Evolutionary conservation across 2,113 vertebrate genomes (phyloP), one percentile per base, ranked within the genome.

Genomic region (Eulacestoma nigropectus): DNA sequence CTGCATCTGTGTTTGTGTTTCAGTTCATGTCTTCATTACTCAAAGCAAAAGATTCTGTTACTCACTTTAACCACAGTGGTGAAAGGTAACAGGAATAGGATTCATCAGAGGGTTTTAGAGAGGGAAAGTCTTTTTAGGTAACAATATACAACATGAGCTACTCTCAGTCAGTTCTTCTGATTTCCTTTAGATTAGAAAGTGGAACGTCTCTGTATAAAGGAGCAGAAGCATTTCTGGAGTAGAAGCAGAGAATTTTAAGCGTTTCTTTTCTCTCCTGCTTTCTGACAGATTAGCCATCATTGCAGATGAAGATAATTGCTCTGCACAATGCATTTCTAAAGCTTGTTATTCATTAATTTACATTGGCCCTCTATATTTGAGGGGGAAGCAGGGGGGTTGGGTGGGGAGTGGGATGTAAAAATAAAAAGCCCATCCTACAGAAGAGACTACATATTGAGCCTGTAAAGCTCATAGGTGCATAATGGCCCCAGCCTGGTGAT

Each of bases 301-400:
- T 62, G 32, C 17, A 64, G 41, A 27, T 47, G 4, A 83, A 64
- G 25, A 7, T 33, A 60, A 39, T 30, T 86, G n/a, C 32, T 65
- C 44, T 83, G 44, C 25, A 42, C 44, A 69, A 22, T 77, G 18
- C 32, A 30, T 79, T 90, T 75, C 42, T 89, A 32, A 74, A 87
- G 30, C 20, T 52, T 72, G 9, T 60, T 55, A 65, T 27, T 78
- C 6, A 63, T 67, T 68, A 68, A 56, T 64, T 88, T 80, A 44
- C 19, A 37, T 10, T 74, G 78, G 46, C 35, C 17, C 49, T 78
- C 33, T 65, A 0, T 50, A 50, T 65, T 57, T 63, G 14, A 1
- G 16, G 35, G 19, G 7, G 12, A 17, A 19, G 11, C 3, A 19
- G 1, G 6, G 4, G 8, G 3, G 1, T 33, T 32, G 44, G 25